These are phyloP conservation scores for Pyrgus malvae DNA, from an alignment of 2,888 invertebrate genomes.

Conservation along the genomic window DNA sequence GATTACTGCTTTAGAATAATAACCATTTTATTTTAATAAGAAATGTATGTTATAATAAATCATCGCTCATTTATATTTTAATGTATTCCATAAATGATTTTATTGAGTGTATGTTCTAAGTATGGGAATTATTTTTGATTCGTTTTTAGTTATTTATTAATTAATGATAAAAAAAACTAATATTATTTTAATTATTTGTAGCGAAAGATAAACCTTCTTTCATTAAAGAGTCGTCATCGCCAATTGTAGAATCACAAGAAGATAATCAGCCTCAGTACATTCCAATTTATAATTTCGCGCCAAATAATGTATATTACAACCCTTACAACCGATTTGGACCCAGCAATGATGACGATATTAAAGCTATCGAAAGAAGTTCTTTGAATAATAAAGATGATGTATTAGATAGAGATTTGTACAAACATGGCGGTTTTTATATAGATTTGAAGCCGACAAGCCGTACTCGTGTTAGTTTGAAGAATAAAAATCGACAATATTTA, in stretches of 20 bases:
- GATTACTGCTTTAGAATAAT: too few species aligned
- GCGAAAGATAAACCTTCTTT: conserved; percentile 37
- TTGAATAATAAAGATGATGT: neutral
- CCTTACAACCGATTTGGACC: conserved; percentile 48
- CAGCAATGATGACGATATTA: conserved; percentile 36
- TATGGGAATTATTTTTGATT: too few species aligned
- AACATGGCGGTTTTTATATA: neutral
- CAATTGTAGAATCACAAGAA: conserved; percentile 11
- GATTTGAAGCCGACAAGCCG: neutral
- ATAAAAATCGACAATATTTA: neutral
- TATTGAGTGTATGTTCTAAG: too few species aligned
- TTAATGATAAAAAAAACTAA: neutral
- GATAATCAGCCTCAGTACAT: conserved; percentile 46
- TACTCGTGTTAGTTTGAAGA: neutral
- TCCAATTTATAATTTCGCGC: conserved; percentile 48
- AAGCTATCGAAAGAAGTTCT: neutral
- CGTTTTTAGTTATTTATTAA: too few species aligned
- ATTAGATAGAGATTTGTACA: neutral
- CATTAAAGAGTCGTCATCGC: conserved; percentile 21
- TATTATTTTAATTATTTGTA: conserved; percentile 26
- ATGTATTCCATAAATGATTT: too few species aligned
- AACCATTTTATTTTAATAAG: too few species aligned
- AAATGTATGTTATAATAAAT: too few species aligned
- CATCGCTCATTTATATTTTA: too few species aligned
- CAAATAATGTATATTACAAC: conserved; percentile 39